Base-by-base conservation (phyloP, 2,888 invertebrate species). In the Podotricha telesiphe region DNA sequence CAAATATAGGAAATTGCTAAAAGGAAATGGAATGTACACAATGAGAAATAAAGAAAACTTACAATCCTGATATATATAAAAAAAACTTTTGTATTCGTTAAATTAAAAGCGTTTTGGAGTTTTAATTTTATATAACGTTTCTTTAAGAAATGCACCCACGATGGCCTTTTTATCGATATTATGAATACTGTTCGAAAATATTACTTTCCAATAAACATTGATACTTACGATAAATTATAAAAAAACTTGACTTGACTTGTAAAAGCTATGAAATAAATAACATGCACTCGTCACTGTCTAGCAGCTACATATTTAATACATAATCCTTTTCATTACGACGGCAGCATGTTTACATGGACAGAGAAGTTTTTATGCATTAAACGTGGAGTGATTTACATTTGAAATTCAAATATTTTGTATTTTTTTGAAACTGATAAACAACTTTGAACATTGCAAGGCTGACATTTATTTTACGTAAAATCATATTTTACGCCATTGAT, bases 261-360 rank as follows among this genome's bases (percentile, higher is more conserved):
- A n/a, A n/a, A n/a, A 47, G 42, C 50, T 19, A 47, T 34, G 37
- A 34, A 22, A 53, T 67, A 62, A 53, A 53, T 62, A 62, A 34
- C 34, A 37, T 10, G n/a, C 45, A 13, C 59, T 78, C 71, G 45
- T 70, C 63, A 58, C 48, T 51, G 56, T 67, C 51, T 73, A 76
- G 75, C 72, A 75, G 73, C 78, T 78, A 78, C 72, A 80, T 79
- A 76, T 76, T 77, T 73, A 62, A 53, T 51, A 78, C 77, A 75
- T 77, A 76, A 77, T 77, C 75, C 75, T 78, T 74, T 79, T 77
- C 75, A 79, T 80, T 79, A 77, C 73, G 71, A 69, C 72, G 67
- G 68, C 76, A 47, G 22, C 59, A 61, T 72, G 78, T 82, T 80
- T 77, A 74, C 76, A 78, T 79, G 67, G 70, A 69, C 67, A 78